A percentile compares a stretch with the other conserved stretches of the same genome.
Evolutionary conservation across 2,113 vertebrate species (phyloP).

Genomic region (Paramormyrops kingsleyae): DNA sequence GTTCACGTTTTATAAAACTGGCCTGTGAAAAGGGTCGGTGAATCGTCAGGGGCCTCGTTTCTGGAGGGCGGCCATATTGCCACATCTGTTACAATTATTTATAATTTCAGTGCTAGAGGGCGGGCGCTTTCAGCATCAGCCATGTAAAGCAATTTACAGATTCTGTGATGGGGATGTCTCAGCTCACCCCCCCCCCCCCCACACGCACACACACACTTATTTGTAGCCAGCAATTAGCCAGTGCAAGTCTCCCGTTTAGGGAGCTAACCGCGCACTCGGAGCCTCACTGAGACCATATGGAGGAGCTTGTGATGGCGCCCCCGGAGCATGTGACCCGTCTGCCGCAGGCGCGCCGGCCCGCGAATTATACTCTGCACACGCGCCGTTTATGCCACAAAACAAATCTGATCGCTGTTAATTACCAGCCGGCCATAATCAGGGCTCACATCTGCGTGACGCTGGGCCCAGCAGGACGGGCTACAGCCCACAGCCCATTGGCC

Average conservation of each 20-base stretch:
- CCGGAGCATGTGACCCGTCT: conserved; percentile 98
- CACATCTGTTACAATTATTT: conserved; percentile 99
- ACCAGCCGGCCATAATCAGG: conserved; percentile 92
- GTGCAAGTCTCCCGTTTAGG: conserved; percentile 98
- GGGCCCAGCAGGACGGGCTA: conserved; percentile 77
- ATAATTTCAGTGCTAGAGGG: conserved; percentile 98
- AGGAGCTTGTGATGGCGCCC: conserved; percentile 95
- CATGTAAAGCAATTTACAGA: conserved; percentile 99
- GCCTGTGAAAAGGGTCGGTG: conserved; percentile 98
- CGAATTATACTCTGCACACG: conserved; percentile 98
- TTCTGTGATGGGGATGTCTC: conserved; percentile 93
- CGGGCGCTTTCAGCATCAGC: conserved; percentile 89
- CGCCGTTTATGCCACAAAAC: conserved; percentile 99
- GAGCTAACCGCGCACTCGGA: conserved; percentile 92
- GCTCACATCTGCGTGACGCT: conserved; percentile 83
- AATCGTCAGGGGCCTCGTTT: conserved; percentile 99
- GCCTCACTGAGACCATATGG: conserved; percentile 98
- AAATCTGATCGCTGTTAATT: conserved; percentile 99
- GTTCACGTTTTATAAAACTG: conserved; percentile 99
- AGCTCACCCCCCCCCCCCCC: conserved; percentile 55
- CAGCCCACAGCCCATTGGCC: conserved; percentile 73
- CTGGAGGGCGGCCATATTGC: conserved; percentile 99
- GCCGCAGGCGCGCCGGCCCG: conserved; percentile 95
- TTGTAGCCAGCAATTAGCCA: conserved; percentile 95
- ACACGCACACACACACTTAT: conserved; percentile 37